Percentiles rank a stretch among this genome's conserved stretches.
These are phyloP conservation scores for Meandrina meandrites DNA, from an alignment of 92 coral and sea anemone species.

Conservation along the genomic window DNA sequence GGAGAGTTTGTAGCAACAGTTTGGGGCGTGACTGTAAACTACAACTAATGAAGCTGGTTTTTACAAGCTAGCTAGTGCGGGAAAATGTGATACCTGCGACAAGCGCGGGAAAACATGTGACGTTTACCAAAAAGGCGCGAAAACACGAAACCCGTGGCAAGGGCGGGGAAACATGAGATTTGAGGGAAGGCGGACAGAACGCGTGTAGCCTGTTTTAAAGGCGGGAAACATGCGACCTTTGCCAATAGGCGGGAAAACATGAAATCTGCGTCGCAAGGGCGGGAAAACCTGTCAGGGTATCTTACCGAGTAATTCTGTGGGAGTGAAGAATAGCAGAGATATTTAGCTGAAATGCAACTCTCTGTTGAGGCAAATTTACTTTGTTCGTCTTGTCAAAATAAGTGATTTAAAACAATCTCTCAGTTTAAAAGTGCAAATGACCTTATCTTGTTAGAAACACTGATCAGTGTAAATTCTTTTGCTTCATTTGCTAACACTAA, in stretches of 20 bases:
- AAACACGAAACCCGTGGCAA: background rate
- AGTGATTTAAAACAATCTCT: background rate
- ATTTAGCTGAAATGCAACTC: background rate
- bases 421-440: background rate
- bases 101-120: background rate
- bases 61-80: background rate
- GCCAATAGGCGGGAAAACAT: background rate
- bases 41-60: background rate
- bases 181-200: too few species aligned
- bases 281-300: too few species aligned
- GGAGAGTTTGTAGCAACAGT: background rate
- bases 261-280: too few species aligned
- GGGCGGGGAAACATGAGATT: background rate
- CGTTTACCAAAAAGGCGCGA: background rate
- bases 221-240: background rate
- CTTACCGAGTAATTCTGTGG: too few species aligned
- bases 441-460: background rate
- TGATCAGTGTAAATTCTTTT: background rate
- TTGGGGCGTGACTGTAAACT: background rate
- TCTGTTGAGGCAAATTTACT: background rate
- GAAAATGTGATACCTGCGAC: background rate
- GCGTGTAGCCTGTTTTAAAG: too few species aligned
- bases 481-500: conserved; percentile 38
- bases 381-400: background rate
- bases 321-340: background rate